Evolutionary conservation across 2,797 vertebrate species (phyloP), one percentile per base, ranked within the genome.

Genomic region (Tauraco hartlaubi): DNA sequence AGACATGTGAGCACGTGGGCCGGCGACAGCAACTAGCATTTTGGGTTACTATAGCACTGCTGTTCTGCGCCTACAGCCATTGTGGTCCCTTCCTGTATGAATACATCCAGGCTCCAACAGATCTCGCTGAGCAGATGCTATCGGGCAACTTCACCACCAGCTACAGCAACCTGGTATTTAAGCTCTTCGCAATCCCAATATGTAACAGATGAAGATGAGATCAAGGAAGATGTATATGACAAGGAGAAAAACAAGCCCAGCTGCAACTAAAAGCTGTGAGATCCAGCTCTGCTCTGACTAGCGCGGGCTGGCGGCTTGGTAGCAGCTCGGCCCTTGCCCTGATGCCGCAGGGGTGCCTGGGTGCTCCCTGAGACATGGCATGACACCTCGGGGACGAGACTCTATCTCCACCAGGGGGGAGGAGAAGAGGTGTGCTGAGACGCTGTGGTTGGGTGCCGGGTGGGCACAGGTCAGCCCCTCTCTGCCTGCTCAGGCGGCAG

Each of bases 101-200:
- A 97, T 83, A 94, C 43, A 96, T 67, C 35, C 92, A 92, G 73
- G 61, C 91, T 96, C 83, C 93, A 96, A 94, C 90, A 95, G 91
- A 96, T 92, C 90, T 69, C 6, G 26, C 81, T 78, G 86, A 95
- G 90, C 95, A 92, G 96, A 94, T 95, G 93, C 95, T 91, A 81
- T 63, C 64, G 56, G 93, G 85, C 90, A 96, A 93, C 78, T 95
- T 93, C 90, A 62, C 88, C 81, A 91, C 80, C 64, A 95, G 94
- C 91, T 92, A 84, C 93, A 85, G 95, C 86, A 96, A 96, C 77
- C 94, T 94, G 95, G 82, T 94, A 97, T 96, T 96, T 97, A 95
- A 95, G 90, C 92, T 94, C 84, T 76, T 84, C 4, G n/a, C 90
- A 94, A 93, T 95, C 86, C 74, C 92, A 90, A 51, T 90, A 92